These are phyloP conservation scores for Agonopterix alstromeriana DNA, from an alignment of 2,888 invertebrate species.

Conservation along the genomic window DNA sequence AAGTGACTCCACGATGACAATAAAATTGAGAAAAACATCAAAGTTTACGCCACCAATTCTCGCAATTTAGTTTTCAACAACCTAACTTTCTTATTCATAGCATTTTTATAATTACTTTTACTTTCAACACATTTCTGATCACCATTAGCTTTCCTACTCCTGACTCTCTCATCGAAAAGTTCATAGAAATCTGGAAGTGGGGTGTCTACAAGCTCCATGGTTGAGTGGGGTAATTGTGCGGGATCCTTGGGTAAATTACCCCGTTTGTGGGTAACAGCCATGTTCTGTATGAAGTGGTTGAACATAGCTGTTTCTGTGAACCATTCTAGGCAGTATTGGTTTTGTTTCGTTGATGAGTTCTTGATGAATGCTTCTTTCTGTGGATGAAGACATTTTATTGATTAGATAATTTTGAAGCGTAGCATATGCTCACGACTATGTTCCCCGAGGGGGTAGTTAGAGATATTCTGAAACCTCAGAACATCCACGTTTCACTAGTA, in stretches of 20 bases:
- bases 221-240: not conserved
- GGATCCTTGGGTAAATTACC: not conserved
- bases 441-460: too few species aligned
- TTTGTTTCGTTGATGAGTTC: slow-evolving; percentile 78
- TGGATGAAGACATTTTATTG: slow-evolving; percentile 3
- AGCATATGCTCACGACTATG: too few species aligned
- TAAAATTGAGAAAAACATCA: not conserved
- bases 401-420: too few species aligned
- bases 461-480: too few species aligned
- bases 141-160: slow-evolving; percentile 25
- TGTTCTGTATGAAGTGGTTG: slow-evolving; percentile 81
- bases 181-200: slow-evolving; percentile 64
- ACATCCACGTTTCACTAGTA: too few species aligned
- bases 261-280: slow-evolving; percentile 19
- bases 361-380: slow-evolving; percentile 86
- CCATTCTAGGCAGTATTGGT: slow-evolving; percentile 88
- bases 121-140: slow-evolving; percentile 25
- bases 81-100: slow-evolving; percentile 59
- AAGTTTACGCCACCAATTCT: slow-evolving; percentile 50
- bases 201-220: slow-evolving; percentile 40
- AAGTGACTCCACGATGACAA: too few species aligned
- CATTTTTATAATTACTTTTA: slow-evolving; percentile 55
- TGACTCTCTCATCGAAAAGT: slow-evolving; percentile 49
- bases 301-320: slow-evolving; percentile 93
- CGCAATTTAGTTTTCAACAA: slow-evolving; percentile 56